Conservation (phyloP, 2,888 invertebrate genomes). For the Spisula subtruncata region DNA sequence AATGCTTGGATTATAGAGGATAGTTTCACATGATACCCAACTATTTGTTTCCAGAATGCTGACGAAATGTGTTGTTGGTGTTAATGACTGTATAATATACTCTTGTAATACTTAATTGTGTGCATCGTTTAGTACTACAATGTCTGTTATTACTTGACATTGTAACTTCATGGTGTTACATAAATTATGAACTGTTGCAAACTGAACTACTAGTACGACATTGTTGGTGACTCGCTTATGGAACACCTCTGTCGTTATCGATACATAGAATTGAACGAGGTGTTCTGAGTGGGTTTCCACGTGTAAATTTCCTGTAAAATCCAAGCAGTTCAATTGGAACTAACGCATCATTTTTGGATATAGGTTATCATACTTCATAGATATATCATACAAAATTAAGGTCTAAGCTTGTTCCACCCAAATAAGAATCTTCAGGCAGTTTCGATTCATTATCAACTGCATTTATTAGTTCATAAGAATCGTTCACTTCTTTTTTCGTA, state of each 20-base stretch:
- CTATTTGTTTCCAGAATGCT: background rate
- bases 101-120: background rate
- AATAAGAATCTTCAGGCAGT: background rate
- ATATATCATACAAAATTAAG: background rate
- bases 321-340: constrained; percentile 41
- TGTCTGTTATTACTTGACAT: background rate
- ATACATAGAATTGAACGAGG: no score
- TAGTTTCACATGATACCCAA: background rate
- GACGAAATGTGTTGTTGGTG: background rate
- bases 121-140: background rate
- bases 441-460: background rate
- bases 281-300: background rate
- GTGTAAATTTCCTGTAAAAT: constrained; percentile 33
- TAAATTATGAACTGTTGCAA: no score
- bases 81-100: background rate
- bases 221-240: no score
- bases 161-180: no score
- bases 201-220: no score
- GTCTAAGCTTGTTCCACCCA: background rate
- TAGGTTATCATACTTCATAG: background rate
- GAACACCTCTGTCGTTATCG: no score
- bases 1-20: constrained; percentile 61
- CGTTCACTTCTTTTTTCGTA: background rate
- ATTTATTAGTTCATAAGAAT: background rate
- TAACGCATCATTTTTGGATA: background rate